Evolutionary conservation across 2,797 vertebrate species (phyloP).

Genomic region (Phalloptychus januarius): DNA sequence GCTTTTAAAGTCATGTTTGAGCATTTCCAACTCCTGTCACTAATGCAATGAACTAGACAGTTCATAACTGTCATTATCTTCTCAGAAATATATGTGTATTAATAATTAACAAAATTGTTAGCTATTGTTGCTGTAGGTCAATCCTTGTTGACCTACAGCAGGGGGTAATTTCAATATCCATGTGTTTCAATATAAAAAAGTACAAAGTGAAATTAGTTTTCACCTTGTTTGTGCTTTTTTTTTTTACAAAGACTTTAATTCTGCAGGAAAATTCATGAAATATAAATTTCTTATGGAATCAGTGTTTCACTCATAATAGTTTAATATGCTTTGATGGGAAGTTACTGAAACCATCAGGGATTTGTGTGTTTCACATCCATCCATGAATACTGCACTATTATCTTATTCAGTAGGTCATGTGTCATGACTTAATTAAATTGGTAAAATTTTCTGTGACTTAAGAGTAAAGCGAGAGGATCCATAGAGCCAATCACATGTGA

Average conservation of each 20-base stretch:
- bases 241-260: not conserved
- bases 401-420: not conserved
- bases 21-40: not conserved
- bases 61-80: not conserved
- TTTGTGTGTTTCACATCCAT: not conserved
- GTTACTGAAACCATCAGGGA: not conserved
- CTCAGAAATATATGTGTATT: not conserved
- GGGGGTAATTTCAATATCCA: not conserved
- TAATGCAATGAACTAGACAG: not conserved
- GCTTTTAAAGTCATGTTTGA: not conserved
- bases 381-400: not conserved
- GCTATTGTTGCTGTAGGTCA: too few species aligned
- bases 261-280: not conserved
- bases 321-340: not conserved
- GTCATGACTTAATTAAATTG: not conserved
- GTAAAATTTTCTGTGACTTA: not conserved
- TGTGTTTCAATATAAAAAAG: not conserved
- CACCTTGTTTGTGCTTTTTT: not conserved
- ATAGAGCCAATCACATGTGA: not conserved
- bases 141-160: not conserved
- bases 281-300: not conserved
- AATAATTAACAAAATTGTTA: not conserved
- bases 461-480: not conserved
- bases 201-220: not conserved
- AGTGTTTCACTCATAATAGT: not conserved